Conservation (phyloP, 2,888 invertebrate genomes). For the Labia minor region DNA sequence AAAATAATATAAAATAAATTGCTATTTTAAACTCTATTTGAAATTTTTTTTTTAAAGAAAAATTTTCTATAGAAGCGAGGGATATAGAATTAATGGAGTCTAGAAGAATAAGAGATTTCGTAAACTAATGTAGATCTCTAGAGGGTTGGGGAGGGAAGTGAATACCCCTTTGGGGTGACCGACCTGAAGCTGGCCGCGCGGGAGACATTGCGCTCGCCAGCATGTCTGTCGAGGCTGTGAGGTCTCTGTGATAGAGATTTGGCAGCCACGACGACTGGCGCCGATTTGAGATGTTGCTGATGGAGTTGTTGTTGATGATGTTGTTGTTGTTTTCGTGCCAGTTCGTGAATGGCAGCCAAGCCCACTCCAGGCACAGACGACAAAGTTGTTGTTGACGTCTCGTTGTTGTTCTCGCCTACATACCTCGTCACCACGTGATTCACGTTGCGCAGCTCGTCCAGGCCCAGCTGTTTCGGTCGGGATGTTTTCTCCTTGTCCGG, state of each 20-base stretch:
- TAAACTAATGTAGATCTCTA: too few relatives aligned
- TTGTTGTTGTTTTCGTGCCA: conserved; percentile 51
- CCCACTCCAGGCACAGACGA: conserved; percentile 44
- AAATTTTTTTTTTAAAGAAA: too few relatives aligned
- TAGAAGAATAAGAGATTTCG: too few relatives aligned
- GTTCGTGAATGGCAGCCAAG: conserved; percentile 64
- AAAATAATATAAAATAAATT: too few relatives aligned
- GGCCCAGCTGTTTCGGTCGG: conserved; percentile 49
- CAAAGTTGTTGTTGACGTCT: conserved; percentile 14
- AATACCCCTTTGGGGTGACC: not conserved
- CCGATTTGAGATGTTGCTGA: too few relatives aligned
- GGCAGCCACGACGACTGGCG: not conserved
- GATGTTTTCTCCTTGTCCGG: conserved; percentile 52
- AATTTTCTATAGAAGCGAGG: too few relatives aligned
- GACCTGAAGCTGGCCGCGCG: conserved; percentile 14
- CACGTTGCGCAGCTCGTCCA: conserved; percentile 35
- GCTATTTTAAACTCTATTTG: too few relatives aligned
- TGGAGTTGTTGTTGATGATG: conserved; percentile 28
- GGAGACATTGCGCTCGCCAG: not conserved
- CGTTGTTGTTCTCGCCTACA: conserved; percentile 21
- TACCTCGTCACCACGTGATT: conserved; percentile 29
- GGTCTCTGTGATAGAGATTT: conserved; percentile 20
- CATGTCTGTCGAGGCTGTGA: conserved; percentile 15
- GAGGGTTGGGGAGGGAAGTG: too few relatives aligned
- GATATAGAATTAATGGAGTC: too few relatives aligned